phyloP scores from a whole-genome alignment of 2,888 invertebrate genomes.

The Drosophila limbata region DNA sequence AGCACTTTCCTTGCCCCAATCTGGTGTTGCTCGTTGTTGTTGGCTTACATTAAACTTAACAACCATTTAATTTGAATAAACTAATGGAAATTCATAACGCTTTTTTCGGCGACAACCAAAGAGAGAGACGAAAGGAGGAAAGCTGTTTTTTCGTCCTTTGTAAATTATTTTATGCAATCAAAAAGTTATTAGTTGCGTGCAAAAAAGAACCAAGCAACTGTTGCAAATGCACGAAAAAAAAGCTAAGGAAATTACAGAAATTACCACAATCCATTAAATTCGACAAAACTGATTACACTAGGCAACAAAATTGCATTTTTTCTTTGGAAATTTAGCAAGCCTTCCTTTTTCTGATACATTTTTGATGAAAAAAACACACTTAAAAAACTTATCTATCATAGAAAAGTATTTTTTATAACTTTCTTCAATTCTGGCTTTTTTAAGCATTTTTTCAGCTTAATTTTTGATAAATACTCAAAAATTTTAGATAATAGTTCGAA shows the following conservation, averaged over 20 bases:
- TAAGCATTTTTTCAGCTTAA: too few species aligned
- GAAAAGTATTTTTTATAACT: too few species aligned
- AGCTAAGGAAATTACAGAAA: too few species aligned
- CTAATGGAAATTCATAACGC: constrained; percentile 33
- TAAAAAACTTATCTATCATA: too few species aligned
- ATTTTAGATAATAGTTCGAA: too few species aligned
- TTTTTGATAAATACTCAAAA: too few species aligned
- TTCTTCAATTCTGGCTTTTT: too few species aligned
- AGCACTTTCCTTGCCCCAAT: constrained; percentile 49
- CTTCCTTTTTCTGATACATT: too few species aligned
- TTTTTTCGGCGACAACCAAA: constrained; percentile 9
- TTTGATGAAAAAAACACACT: too few species aligned
- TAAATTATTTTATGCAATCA: constrained; percentile 29
- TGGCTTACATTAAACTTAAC: constrained; percentile 50
- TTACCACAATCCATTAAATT: neutral
- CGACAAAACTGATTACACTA: constrained; percentile 1
- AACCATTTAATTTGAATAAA: constrained; percentile 62
- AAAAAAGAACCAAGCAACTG: constrained; percentile 1
- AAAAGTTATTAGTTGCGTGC: constrained; percentile 16
- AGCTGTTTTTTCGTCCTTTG: neutral
- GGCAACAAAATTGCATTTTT: too few species aligned
- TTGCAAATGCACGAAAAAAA: neutral
- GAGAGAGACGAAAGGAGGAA: too few species aligned
- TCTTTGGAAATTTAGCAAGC: too few species aligned
- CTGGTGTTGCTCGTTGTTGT: constrained; percentile 19